Base-by-base conservation (phyloP, 2,888 invertebrate species). In the Scaptomyza parva region DNA sequence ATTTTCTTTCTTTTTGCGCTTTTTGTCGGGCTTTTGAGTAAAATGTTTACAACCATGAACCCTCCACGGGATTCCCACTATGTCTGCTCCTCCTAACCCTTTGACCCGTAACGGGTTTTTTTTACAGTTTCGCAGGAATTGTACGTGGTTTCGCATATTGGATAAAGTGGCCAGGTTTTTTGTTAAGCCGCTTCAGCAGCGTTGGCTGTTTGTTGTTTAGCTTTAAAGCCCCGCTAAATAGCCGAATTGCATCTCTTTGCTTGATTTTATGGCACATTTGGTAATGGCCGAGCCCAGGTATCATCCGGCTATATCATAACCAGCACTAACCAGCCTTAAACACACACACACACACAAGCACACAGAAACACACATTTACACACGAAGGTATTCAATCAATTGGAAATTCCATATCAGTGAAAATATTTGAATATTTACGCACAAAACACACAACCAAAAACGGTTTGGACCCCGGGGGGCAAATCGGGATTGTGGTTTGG, bases 351-450 rank as follows among this genome's bases (percentile, higher is more conserved):
- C 14, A 39, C 22, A 22, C 11, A 5, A 24, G 17, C 12, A 45
- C 28, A 45, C 30, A 37, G 26, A 44, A 8, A 44, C 37, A 51
- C 45, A 69, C 33, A 58, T 48, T 57, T 37, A 54, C 39, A 61
- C 54, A 59, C 39, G 20, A 2, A 44, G 53, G 66, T 65, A 81
- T 78, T 72, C 86, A 84, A 86, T 84, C 84, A 84, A 79, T 69
- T 86, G 88, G 69, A 84, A 87, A 78, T 88, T 85, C 73, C 83
- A 70, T 87, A 85, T 86, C 88, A 78, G 51, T 83, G 86, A 65
- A 78, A 83, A 79, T 86, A 79, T 84, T 88, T 82, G 62, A 74
- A 86, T 88, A 88, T 84, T 81, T 87, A 71, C 69, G 61, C 61
- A 62, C 52, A 62, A 20, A n/a, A n/a, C n/a, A n/a, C n/a, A n/a